phyloP scores from a whole-genome alignment of 2,888 invertebrate species.

The Erebia palarica region DNA sequence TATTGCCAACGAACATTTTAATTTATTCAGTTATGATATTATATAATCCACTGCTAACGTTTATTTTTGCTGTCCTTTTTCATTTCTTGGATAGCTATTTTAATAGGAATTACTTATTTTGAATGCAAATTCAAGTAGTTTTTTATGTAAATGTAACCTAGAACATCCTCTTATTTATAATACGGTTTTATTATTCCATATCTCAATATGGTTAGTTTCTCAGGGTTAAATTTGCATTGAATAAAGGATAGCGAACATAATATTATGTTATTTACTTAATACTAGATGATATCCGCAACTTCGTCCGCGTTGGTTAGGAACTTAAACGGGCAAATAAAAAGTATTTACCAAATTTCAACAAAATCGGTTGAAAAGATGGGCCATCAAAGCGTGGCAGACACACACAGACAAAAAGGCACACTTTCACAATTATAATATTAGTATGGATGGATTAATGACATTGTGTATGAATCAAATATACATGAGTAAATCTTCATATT shows the following conservation, averaged over 20 bases:
- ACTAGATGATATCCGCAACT: too few species aligned
- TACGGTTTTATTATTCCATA: constrained; percentile 8
- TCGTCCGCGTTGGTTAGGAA: too few species aligned
- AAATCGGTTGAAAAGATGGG: too few species aligned
- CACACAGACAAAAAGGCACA: too few species aligned
- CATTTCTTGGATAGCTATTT: constrained; percentile 14
- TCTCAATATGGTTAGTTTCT: constrained; percentile 8
- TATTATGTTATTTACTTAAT: not conserved
- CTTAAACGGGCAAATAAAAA: too few species aligned
- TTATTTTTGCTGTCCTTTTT: constrained; percentile 35
- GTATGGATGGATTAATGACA: too few species aligned
- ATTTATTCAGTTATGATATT: constrained; percentile 43
- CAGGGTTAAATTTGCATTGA: constrained; percentile 16
- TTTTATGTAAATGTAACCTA: constrained; percentile 27
- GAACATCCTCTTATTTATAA: constrained; percentile 12
- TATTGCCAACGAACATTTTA: constrained; percentile 47
- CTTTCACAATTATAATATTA: too few species aligned
- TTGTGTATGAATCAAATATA: too few species aligned
- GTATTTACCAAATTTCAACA: too few species aligned
- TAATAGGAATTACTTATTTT: constrained; percentile 19
- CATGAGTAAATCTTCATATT: too few species aligned
- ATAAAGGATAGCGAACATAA: not conserved
- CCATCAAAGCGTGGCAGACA: too few species aligned
- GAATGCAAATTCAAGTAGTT: constrained; percentile 27
- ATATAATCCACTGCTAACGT: constrained; percentile 38